phyloP scores from a whole-genome alignment of 2,113 vertebrate species.

The Vidua chalybeata region DNA sequence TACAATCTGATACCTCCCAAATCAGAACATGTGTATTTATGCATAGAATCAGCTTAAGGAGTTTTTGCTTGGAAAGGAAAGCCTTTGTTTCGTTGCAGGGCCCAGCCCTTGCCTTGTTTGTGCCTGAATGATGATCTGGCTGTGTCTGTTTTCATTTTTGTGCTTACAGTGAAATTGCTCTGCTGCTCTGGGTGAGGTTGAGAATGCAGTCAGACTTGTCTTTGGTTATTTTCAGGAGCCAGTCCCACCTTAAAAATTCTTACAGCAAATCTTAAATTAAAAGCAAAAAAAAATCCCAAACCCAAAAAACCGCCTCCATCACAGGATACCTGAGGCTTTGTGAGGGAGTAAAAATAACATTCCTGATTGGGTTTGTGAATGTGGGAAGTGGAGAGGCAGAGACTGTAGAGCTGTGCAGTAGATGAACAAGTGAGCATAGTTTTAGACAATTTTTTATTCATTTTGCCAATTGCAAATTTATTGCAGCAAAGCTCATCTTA shows the following conservation, averaged over 20 bases:
- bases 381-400: background rate
- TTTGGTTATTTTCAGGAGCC: background rate
- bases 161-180: conserved; percentile 18
- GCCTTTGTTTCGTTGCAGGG: background rate
- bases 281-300: background rate
- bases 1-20: background rate
- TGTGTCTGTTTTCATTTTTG: conserved; percentile 19
- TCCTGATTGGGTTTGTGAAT: background rate
- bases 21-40: background rate
- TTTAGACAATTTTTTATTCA: background rate
- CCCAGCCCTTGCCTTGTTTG: conserved; percentile 25
- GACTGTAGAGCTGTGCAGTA: background rate
- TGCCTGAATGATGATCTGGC: conserved; percentile 22
- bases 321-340: background rate
- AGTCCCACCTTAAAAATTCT: conserved; percentile 49
- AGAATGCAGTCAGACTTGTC: conserved; percentile 64
- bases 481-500: background rate
- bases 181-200: conserved; percentile 50
- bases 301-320: background rate
- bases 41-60: background rate
- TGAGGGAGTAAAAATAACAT: background rate
- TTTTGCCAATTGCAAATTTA: background rate
- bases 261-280: conserved; percentile 1
- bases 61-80: background rate
- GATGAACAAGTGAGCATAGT: background rate